Percentiles rank a stretch among this genome's conserved stretches.
Evolutionary conservation across 2,888 invertebrate species (phyloP).

Genomic region (Catotricha subobsoleta): DNA sequence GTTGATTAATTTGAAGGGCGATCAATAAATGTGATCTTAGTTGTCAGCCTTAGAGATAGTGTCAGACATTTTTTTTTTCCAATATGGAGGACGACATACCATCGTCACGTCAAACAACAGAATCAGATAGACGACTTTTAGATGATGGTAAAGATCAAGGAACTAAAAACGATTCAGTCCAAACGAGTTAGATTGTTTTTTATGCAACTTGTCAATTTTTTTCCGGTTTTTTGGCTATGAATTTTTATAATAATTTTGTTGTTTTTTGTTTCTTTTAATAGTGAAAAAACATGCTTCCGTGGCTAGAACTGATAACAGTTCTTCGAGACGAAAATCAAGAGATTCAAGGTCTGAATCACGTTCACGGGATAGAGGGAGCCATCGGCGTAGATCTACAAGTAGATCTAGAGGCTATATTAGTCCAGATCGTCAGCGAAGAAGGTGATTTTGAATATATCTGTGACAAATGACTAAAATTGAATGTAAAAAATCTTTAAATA

Average conservation of each 20-base stretch:
- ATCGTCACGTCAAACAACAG: no score
- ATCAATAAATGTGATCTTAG: no score
- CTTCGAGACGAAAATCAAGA: not conserved
- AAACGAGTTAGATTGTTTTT: no score
- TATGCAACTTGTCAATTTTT: no score
- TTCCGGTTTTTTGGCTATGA: no score
- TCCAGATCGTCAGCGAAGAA: not conserved
- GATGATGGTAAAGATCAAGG: no score
- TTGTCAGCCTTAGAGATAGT: no score
- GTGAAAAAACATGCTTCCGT: not conserved
- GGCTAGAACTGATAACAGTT: not conserved
- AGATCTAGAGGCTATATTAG: constrained; percentile 8
- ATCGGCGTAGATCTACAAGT: constrained; percentile 17
- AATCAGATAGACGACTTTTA: no score
- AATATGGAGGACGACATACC: no score
- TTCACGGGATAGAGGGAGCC: constrained; percentile 15
- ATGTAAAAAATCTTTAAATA: not conserved
- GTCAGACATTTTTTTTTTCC: no score
- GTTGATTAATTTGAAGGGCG: no score
- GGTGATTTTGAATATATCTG: not conserved
- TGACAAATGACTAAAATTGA: not conserved
- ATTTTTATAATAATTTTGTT: not conserved
- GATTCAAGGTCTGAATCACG: constrained; percentile 4
- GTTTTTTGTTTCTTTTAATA: not conserved
- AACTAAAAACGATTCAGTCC: no score